Percentiles rank a stretch among this genome's conserved stretches.
These are phyloP conservation scores for Euura saliciscinereae DNA, from an alignment of 1,140 invertebrate genomes.

Conservation along the genomic window DNA sequence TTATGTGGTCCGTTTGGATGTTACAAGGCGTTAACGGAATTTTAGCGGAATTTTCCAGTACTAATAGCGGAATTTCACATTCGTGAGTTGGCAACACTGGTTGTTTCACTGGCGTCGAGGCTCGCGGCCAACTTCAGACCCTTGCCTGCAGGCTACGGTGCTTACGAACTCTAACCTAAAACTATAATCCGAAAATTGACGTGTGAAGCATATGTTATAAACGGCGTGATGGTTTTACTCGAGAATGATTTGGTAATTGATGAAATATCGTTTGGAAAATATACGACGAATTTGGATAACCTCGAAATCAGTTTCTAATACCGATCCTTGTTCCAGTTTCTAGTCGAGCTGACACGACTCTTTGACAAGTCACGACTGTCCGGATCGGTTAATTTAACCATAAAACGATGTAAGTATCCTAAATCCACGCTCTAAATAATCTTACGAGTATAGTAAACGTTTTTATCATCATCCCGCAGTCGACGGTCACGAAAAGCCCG, in stretches of 20 bases:
- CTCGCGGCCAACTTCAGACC: too few relatives aligned
- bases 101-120: too few relatives aligned
- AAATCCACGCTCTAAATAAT: slow-evolving; percentile 16
- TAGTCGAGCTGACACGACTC: slow-evolving; percentile 68
- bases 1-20: too few relatives aligned
- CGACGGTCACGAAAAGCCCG: slow-evolving; percentile 76
- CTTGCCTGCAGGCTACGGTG: too few relatives aligned
- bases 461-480: slow-evolving; percentile 56
- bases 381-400: slow-evolving; percentile 71
- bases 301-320: slow-evolving; percentile 10
- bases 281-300: background rate
- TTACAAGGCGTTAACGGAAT: too few relatives aligned
- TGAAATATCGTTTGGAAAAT: background rate
- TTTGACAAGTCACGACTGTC: slow-evolving; percentile 69
- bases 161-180: slow-evolving; percentile 26
- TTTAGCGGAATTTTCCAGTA: too few relatives aligned
- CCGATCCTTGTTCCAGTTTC: slow-evolving; percentile 63
- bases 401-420: slow-evolving; percentile 71
- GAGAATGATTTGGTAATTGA: slow-evolving; percentile 69
- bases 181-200: slow-evolving; percentile 19
- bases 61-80: too few relatives aligned
- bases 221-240: slow-evolving; percentile 66
- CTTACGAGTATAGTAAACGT: slow-evolving; percentile 18
- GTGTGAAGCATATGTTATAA: slow-evolving; percentile 47
- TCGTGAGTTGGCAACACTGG: too few relatives aligned